Evolutionary conservation across 1,140 invertebrate species (phyloP).

Genomic region (Drosophila lini): DNA sequence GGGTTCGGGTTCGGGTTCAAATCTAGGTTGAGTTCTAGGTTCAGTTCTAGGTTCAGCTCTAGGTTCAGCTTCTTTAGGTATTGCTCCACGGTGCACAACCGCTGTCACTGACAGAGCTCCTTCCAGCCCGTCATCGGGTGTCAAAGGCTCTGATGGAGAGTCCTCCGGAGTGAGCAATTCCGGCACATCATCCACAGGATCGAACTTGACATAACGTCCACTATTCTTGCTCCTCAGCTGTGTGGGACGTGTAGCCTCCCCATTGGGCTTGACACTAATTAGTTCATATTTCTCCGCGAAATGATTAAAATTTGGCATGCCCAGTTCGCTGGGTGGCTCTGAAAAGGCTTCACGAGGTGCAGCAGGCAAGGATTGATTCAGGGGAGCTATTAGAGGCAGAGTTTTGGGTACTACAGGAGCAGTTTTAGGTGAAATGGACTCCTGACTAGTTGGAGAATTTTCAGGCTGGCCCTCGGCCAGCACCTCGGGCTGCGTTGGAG

Average conservation of each 20-base stretch:
- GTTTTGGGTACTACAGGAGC: background rate
- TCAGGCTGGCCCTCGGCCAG: background rate
- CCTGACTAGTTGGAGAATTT: background rate
- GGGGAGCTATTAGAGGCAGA: background rate
- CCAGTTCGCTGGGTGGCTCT: slow-evolving; percentile 40
- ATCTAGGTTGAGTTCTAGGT: background rate
- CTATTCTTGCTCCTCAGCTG: slow-evolving; percentile 35
- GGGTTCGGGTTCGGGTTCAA: background rate
- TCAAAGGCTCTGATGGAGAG: slow-evolving; percentile 5
- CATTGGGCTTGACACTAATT: slow-evolving; percentile 40
- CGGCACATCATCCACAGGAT: slow-evolving; percentile 67
- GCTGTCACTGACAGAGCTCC: slow-evolving; percentile 62
- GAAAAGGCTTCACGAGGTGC: background rate
- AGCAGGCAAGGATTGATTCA: background rate
- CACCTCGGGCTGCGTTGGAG: slow-evolving; percentile 27
- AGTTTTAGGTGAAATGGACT: background rate
- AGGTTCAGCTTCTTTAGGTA: slow-evolving; percentile 6
- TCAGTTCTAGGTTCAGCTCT: background rate
- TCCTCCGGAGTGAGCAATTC: slow-evolving; percentile 65
- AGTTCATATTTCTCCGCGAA: slow-evolving; percentile 72
- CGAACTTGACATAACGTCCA: slow-evolving; percentile 63
- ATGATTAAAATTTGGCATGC: slow-evolving; percentile 73
- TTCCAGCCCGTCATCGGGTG: slow-evolving; percentile 35
- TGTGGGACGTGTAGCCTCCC: background rate
- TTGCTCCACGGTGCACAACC: slow-evolving; percentile 43